Conservation (phyloP, 2,113 vertebrate genomes). For the Catagonus wagneri region DNA sequence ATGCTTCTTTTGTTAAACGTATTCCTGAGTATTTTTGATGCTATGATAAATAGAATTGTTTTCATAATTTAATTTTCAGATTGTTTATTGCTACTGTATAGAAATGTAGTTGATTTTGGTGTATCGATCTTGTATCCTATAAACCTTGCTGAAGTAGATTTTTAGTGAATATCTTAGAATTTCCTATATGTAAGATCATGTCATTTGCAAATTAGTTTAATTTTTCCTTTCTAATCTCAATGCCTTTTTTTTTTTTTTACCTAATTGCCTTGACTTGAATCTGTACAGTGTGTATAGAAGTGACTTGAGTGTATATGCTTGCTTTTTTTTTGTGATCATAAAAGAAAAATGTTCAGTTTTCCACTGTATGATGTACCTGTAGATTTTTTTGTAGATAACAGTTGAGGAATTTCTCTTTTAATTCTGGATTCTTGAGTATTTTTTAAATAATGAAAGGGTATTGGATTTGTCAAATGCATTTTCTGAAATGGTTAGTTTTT, state of each 20-base stretch:
- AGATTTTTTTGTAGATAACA: background rate
- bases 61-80: background rate
- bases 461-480: constrained; percentile 7
- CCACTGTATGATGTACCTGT: background rate
- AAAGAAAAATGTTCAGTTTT: background rate
- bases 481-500: background rate
- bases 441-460: background rate
- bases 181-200: background rate
- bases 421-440: background rate
- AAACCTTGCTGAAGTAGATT: background rate
- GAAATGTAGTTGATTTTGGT: background rate
- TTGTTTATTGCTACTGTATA: background rate
- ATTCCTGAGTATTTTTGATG: background rate
- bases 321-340: background rate
- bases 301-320: background rate
- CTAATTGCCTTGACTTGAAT: background rate
- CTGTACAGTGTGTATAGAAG: background rate
- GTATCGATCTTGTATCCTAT: background rate
- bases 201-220: background rate
- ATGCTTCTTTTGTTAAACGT: background rate
- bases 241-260: background rate
- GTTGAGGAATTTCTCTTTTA: background rate
- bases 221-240: background rate
- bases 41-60: background rate
- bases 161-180: background rate